These are phyloP conservation scores for Papilio polyxenes DNA, from an alignment of 1,140 invertebrate genomes.

Conservation along the genomic window DNA sequence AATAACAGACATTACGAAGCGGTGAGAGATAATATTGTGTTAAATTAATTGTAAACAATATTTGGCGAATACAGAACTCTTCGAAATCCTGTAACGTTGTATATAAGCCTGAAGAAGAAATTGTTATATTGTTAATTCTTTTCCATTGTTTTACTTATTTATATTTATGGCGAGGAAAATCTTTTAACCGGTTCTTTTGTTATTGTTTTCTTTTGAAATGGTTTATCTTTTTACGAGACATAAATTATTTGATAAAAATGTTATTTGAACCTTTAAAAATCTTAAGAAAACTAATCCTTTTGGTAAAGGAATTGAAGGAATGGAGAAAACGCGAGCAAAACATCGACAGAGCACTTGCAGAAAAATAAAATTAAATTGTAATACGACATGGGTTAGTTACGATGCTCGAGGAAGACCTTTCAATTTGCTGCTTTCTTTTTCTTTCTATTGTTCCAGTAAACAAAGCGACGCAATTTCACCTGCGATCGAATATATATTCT, in stretches of 20 bases:
- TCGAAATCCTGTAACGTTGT: not conserved
- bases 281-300: too few relatives aligned
- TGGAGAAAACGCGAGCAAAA: not conserved
- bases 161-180: too few relatives aligned
- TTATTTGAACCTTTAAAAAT: too few relatives aligned
- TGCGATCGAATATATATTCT: conserved; percentile 33
- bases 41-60: conserved; percentile 76
- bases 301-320: not conserved
- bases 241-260: too few relatives aligned
- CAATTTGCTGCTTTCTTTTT: conserved; percentile 43
- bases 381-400: conserved; percentile 31
- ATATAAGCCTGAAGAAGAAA: not conserved
- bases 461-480: conserved; percentile 39
- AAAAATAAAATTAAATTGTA: conserved; percentile 34
- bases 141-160: not conserved
- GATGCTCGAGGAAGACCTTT: conserved; percentile 46
- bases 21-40: conserved; percentile 66
- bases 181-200: too few relatives aligned
- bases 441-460: conserved; percentile 42
- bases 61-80: conserved; percentile 52
- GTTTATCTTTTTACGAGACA: too few relatives aligned
- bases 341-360: not conserved
- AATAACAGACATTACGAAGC: conserved; percentile 66
- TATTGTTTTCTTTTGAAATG: too few relatives aligned
- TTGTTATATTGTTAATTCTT: not conserved